Percentiles rank a stretch among this genome's conserved stretches.
phyloP scores from a whole-genome alignment of 2,797 vertebrate genomes.

The Cryptoblepharus egeriae region DNA sequence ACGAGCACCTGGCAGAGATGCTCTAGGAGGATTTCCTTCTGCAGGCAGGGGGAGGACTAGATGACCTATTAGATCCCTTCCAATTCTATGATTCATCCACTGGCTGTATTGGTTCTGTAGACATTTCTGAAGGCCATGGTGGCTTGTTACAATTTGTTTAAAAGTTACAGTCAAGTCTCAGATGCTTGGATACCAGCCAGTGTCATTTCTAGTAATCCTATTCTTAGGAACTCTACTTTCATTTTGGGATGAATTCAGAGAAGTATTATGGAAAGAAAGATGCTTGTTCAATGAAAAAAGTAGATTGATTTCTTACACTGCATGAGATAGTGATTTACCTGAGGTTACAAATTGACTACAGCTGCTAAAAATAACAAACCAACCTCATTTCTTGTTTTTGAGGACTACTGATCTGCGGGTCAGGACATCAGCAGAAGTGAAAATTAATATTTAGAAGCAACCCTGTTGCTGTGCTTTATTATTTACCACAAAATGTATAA shows the following conservation, averaged over 20 bases:
- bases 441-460: background rate
- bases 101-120: background rate
- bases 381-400: background rate
- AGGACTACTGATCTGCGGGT: background rate
- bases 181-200: background rate
- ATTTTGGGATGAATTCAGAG: background rate
- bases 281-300: background rate
- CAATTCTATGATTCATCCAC: too few species aligned
- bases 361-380: constrained; percentile 1
- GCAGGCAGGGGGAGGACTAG: too few species aligned
- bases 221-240: background rate
- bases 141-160: background rate
- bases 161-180: background rate
- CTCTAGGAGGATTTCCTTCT: too few species aligned
- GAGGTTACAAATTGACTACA: constrained; percentile 19
- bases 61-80: too few species aligned
- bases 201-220: background rate
- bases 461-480: background rate
- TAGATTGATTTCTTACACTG: constrained; percentile 16
- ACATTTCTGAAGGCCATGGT: background rate
- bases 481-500: background rate
- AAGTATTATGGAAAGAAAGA: background rate
- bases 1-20: too few species aligned
- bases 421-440: background rate
- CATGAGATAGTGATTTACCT: constrained; percentile 5